Conservation (phyloP, 1,140 invertebrate species). For the Leptopilina boulardi region DNA sequence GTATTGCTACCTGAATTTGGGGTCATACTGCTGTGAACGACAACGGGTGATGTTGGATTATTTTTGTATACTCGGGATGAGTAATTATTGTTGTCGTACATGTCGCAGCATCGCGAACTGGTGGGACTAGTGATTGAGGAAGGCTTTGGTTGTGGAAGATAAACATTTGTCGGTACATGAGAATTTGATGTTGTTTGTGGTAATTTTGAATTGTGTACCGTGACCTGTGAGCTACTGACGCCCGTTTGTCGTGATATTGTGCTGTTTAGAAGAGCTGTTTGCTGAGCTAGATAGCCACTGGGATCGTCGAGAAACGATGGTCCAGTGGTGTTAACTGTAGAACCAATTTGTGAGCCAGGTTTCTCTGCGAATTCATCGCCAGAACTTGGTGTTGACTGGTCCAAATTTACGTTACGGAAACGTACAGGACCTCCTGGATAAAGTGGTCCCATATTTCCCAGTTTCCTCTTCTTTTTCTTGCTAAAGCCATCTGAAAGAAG, state of each 20-base stretch:
- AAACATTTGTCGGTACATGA: constrained; percentile 49
- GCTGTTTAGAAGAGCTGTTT: constrained; percentile 88
- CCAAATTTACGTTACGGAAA: constrained; percentile 80
- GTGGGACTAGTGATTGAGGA: constrained; percentile 70
- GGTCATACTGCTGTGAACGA: constrained; percentile 72
- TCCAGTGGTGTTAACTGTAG: constrained; percentile 68
- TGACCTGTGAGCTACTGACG: constrained; percentile 70
- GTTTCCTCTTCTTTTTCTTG: constrained; percentile 82
- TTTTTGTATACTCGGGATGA: constrained; percentile 58
- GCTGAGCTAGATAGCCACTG: constrained; percentile 90
- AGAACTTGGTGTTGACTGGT: constrained; percentile 57
- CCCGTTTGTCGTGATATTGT: constrained; percentile 87
- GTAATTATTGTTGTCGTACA: constrained; percentile 36
- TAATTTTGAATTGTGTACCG: constrained; percentile 66
- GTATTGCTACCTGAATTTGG: constrained; percentile 64
- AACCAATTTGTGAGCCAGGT: constrained; percentile 64
- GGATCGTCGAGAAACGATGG: constrained; percentile 92
- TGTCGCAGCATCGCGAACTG: constrained; percentile 50
- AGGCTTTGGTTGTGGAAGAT: constrained; percentile 73
- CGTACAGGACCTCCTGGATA: constrained; percentile 79
- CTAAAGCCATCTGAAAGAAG: constrained; percentile 76
- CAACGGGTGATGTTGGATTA: constrained; percentile 70
- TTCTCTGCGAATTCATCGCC: constrained; percentile 69
- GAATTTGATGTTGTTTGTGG: constrained; percentile 58
- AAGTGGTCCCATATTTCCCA: constrained; percentile 75